Evolutionary conservation across 2,113 vertebrate genomes (phyloP).

Genomic region (Calcarius ornatus): DNA sequence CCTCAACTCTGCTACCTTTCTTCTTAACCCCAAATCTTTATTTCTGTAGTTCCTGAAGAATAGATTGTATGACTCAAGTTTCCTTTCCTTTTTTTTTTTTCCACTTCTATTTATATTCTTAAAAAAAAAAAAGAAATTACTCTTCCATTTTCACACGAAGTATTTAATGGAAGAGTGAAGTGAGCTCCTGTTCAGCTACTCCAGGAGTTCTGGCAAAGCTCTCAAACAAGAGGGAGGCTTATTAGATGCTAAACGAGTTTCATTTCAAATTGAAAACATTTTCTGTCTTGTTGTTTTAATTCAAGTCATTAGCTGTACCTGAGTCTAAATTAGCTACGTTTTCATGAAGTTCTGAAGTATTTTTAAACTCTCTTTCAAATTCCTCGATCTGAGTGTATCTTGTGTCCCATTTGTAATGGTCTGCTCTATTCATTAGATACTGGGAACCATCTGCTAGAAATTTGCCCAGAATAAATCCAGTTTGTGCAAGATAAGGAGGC

Average conservation of each 20-base stretch:
- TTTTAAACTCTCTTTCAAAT: background rate
- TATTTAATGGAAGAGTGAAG: background rate
- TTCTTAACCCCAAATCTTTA: background rate
- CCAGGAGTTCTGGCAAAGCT: background rate
- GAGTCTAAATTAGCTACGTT: background rate
- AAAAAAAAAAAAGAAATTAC: too few relatives aligned
- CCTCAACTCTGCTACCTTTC: background rate
- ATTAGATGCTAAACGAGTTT: background rate
- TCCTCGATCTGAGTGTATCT: background rate
- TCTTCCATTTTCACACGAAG: background rate
- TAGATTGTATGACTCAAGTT: background rate
- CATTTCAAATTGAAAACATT: background rate
- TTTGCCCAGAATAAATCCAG: constrained; percentile 35
- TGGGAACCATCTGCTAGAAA: constrained; percentile 47
- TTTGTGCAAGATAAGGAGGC: constrained; percentile 23
- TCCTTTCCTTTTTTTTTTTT: too few relatives aligned
- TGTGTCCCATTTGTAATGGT: constrained; percentile 16
- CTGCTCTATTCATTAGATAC: constrained; percentile 20
- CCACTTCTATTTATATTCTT: background rate
- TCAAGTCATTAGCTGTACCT: constrained; percentile 8
- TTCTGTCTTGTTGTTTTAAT: background rate
- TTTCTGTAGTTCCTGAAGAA: background rate
- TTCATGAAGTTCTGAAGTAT: constrained; percentile 3
- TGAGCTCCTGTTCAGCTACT: background rate
- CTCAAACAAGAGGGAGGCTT: background rate